Conservation (phyloP, 2,888 invertebrate genomes). For the Anaspis maculata region DNA sequence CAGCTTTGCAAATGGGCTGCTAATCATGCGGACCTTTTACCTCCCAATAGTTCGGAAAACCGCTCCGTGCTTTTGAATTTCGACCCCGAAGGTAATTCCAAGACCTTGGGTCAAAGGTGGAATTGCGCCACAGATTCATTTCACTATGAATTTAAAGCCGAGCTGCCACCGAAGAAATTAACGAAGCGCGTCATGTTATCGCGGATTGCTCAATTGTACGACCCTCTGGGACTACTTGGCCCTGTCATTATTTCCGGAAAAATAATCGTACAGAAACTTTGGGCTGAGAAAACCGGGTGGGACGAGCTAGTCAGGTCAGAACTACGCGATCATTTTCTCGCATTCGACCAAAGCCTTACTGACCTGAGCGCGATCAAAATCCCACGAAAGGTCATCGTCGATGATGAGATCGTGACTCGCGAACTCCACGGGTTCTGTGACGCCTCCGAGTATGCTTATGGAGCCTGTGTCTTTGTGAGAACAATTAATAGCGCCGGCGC, state of each 20-base stretch:
- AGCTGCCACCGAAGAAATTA: not conserved
- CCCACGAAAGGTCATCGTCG: slow-evolving; percentile 1
- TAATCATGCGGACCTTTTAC: slow-evolving; percentile 2
- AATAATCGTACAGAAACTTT: slow-evolving; percentile 5
- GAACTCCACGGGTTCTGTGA: slow-evolving; percentile 7
- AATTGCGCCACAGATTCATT: slow-evolving; percentile 1
- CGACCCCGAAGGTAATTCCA: not conserved
- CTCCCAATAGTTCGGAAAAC: not conserved
- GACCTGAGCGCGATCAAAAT: not conserved
- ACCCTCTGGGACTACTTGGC: slow-evolving; percentile 4
- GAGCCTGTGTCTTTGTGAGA: slow-evolving; percentile 4
- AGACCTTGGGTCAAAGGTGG: slow-evolving; percentile 5
- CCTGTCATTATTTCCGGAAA: slow-evolving; percentile 4
- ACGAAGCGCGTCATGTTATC: slow-evolving; percentile 5
- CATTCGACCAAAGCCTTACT: not conserved
- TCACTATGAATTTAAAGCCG: slow-evolving; percentile 1
- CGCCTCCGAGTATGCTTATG: slow-evolving; percentile 4
- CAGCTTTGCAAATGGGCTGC: slow-evolving; percentile 9
- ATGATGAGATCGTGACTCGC: no score
- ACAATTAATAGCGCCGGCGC: not conserved
- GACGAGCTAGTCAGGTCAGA: slow-evolving; percentile 2
- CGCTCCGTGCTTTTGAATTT: no score
- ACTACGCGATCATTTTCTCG: not conserved
- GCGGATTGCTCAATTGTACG: slow-evolving; percentile 1
- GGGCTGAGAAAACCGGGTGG: slow-evolving; percentile 4